Conservation (phyloP, 2,888 invertebrate genomes). For the Trilocha varians region DNA sequence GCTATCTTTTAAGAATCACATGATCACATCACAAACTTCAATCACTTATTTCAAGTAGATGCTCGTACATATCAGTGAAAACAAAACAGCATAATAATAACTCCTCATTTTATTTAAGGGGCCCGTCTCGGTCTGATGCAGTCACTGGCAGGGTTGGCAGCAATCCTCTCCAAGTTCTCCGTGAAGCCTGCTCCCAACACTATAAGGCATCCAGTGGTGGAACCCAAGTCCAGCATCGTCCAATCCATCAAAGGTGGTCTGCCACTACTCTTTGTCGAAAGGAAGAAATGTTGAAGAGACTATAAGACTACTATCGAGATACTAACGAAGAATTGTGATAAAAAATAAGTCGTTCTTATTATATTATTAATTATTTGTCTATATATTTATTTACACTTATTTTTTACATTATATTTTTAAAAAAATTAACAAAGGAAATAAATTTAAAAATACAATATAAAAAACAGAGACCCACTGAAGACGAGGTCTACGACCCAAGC, state of each 20-base stretch:
- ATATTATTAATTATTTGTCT: too few species aligned
- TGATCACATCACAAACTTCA: neutral
- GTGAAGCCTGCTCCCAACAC: slow-evolving; percentile 36
- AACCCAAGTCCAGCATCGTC: slow-evolving; percentile 36
- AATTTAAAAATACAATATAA: too few species aligned
- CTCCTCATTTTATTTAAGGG: slow-evolving; percentile 22
- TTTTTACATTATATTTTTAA: too few species aligned
- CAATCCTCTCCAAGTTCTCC: slow-evolving; percentile 35
- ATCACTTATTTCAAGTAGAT: neutral
- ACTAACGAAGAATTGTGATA: neutral
- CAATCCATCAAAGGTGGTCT: slow-evolving; percentile 36
- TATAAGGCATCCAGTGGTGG: slow-evolving; percentile 20
- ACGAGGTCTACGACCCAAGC: too few species aligned
- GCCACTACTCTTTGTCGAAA: slow-evolving; percentile 27
- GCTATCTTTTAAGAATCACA: too few species aligned
- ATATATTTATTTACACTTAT: too few species aligned
- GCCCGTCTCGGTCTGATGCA: slow-evolving; percentile 51
- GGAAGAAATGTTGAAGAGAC: neutral
- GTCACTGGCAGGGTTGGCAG: slow-evolving; percentile 50
- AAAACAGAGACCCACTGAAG: too few species aligned
- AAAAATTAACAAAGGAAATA: too few species aligned
- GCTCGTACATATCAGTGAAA: neutral
- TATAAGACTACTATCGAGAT: neutral
- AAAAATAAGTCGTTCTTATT: too few species aligned
- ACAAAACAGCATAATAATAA: neutral